Conservation (phyloP, 2,113 vertebrate species). For the Plestiodon gilberti region DNA sequence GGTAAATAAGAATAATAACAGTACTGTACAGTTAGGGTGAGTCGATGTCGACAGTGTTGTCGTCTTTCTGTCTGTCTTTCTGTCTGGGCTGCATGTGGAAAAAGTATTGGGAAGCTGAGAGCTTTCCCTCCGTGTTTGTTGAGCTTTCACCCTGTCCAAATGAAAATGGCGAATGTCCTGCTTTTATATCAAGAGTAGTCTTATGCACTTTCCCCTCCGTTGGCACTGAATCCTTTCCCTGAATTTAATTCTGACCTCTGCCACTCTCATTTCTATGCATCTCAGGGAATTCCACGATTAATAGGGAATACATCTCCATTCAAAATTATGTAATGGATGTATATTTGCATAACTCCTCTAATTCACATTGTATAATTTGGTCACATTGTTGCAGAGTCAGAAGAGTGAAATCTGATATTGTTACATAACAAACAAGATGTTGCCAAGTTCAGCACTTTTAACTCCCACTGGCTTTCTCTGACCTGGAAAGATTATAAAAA, state of each 20-base stretch:
- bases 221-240: background rate
- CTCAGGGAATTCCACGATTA: background rate
- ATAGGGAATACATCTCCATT: background rate
- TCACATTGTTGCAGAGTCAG: background rate
- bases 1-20: background rate
- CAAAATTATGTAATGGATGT: background rate
- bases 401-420: too few species aligned
- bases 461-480: too few species aligned
- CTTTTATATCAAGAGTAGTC: background rate
- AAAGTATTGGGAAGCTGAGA: background rate
- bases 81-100: background rate
- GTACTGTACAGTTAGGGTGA: background rate
- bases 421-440: too few species aligned
- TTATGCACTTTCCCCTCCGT: background rate
- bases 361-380: background rate
- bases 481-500: too few species aligned
- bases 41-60: background rate
- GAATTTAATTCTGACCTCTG: background rate
- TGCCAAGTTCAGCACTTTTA: too few species aligned
- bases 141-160: background rate
- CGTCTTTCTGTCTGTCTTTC: background rate
- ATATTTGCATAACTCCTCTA: background rate
- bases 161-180: background rate
- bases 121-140: background rate
- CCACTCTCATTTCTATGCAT: background rate